Conservation (phyloP, 30 jellyfish, hydroid and myxozoan species). For the Aurelia sp. region DNA sequence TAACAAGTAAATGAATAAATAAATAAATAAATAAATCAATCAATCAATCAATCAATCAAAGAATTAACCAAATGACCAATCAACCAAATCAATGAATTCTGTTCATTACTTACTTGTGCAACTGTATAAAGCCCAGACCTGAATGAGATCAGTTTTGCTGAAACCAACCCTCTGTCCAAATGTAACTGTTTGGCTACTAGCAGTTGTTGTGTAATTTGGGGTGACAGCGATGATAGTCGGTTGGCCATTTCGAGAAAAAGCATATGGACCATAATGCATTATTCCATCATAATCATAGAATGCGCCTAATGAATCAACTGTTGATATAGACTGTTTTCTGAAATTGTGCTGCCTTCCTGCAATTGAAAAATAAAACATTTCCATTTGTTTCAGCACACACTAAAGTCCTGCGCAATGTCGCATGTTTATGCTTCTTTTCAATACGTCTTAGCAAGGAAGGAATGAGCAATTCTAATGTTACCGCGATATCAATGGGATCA, state of each 20-base stretch:
- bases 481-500: too few relatives aligned
- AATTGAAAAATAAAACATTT: too few relatives aligned
- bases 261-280: constrained; percentile 40
- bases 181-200: neutral
- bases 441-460: too few relatives aligned
- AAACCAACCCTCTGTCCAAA: constrained; percentile 28
- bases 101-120: constrained; percentile 9
- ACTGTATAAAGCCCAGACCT: constrained; percentile 19
- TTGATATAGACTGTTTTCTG: constrained; percentile 8
- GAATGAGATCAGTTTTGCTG: constrained; percentile 26
- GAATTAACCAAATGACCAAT: neutral
- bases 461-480: too few relatives aligned
- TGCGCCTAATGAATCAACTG: constrained; percentile 25
- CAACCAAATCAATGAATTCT: too few relatives aligned
- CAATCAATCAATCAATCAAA: neutral
- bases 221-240: constrained; percentile 21
- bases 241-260: constrained; percentile 16
- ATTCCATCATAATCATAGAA: constrained; percentile 26
- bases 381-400: too few relatives aligned
- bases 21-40: too few relatives aligned
- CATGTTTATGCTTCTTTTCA: too few relatives aligned
- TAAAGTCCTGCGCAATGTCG: too few relatives aligned
- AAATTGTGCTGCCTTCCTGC: constrained; percentile 20
- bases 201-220: constrained; percentile 10
- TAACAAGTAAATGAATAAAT: too few relatives aligned